These are phyloP conservation scores for Eilema sororculum DNA, from an alignment of 2,888 invertebrate genomes.

Conservation along the genomic window DNA sequence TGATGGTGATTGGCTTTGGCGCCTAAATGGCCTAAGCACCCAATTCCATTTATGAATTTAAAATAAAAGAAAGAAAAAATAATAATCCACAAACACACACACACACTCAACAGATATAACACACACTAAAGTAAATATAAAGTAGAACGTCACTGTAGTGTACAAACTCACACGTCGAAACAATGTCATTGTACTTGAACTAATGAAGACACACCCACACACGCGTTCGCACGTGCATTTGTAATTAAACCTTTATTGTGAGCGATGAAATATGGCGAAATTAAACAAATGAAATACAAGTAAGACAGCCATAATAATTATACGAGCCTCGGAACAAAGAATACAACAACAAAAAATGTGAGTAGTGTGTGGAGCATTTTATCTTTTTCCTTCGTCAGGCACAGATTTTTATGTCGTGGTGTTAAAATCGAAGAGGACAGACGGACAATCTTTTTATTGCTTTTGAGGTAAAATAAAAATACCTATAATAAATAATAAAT, in stretches of 20 bases:
- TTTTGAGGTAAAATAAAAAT: too few species aligned
- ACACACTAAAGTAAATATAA: background rate
- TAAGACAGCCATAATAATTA: background rate
- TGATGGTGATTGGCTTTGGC: too few species aligned
- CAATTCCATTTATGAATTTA: too few species aligned
- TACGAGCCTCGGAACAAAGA: background rate
- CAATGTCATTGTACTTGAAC: background rate
- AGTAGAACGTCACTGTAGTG: background rate
- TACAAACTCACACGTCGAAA: background rate
- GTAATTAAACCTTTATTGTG: slow-evolving; percentile 15
- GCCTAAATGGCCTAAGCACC: too few species aligned
- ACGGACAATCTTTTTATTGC: too few species aligned
- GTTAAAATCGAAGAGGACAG: too few species aligned
- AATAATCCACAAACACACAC: too few species aligned
- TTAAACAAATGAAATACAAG: slow-evolving; percentile 3
- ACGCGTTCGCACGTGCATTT: slow-evolving; percentile 10
- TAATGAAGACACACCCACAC: background rate
- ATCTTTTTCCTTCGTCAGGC: background rate
- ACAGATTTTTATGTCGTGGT: too few species aligned
- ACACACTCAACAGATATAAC: too few species aligned
- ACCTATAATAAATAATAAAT: too few species aligned
- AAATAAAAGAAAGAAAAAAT: background rate
- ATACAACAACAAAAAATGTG: background rate
- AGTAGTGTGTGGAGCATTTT: background rate
- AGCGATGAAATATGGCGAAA: slow-evolving; percentile 14